Base-by-base conservation (phyloP, 1,140 invertebrate species). In the Drosophila malerkotliana region DNA sequence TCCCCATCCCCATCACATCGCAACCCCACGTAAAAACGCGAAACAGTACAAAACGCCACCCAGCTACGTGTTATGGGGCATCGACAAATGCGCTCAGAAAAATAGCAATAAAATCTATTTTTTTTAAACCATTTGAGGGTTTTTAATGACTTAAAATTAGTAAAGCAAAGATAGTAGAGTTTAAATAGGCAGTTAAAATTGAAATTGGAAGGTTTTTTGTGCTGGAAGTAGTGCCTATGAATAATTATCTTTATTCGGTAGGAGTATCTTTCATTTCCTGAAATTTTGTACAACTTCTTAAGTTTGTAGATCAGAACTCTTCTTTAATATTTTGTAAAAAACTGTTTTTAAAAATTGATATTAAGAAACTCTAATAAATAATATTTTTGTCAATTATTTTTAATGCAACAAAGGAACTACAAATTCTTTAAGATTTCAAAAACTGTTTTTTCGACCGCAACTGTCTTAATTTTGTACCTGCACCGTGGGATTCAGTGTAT, bases 11-110 rank as follows among this genome's bases (percentile, higher is more conserved):
- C 48, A 44, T 67, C 26, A 49, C 66, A 66, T 41, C 54, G 32
- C 39, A 47, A 32, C 63, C 63, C 63, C 72, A 72, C 72, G 80
- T 84, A 83, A 84, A 83, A 83, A 72, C 79, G 79, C 79, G 51
- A 83, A 69, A 71, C 71, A 71, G 66, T 72, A 72, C 69, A 72
- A 77, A 75, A 77, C 79, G 52, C 78, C 47, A 45, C 58, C 60
- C 32, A 64, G 28, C 57, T 18, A 47, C 18, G 44, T 47, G 44
- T 47, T 47, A 14, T 47, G 44, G 44, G 57, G 57, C 57, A 60
- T 32, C 63, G 34, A 52, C 62, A 67, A 58, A 45, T 52, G 60
- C 60, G 63, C 32, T 52, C 63, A 67, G 52, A 61, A 51, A 14
- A 52, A 24, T 67, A 67, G 63, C 44, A 18, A 15, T 44, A 15